phyloP scores from a whole-genome alignment of 2,888 invertebrate species.

The Drosophila meridionalis region DNA sequence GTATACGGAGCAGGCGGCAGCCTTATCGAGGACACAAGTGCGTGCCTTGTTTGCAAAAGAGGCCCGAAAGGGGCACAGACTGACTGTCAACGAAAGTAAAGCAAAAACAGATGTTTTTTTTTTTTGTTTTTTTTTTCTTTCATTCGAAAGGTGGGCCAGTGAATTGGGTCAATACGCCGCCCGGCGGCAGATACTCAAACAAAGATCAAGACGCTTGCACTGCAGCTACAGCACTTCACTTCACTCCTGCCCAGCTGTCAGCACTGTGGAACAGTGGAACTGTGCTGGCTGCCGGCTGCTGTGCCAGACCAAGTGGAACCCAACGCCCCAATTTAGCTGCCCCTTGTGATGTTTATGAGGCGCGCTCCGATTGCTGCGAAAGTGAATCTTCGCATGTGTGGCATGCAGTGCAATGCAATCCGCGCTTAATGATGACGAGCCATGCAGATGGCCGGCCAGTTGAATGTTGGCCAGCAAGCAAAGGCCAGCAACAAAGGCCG shows the following conservation, averaged over 20 bases:
- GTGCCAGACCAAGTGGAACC: slow-evolving; percentile 63
- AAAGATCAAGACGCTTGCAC: slow-evolving; percentile 27
- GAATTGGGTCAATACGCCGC: slow-evolving; percentile 75
- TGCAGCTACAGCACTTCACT: slow-evolving; percentile 45
- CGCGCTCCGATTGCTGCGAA: slow-evolving; percentile 59
- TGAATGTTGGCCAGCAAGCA: slow-evolving; percentile 11
- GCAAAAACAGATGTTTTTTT: slow-evolving; percentile 60
- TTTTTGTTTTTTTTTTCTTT: neutral
- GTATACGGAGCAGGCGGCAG: slow-evolving; percentile 34
- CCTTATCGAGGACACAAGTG: slow-evolving; percentile 76
- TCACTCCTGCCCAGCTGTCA: slow-evolving; percentile 62
- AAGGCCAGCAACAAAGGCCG: slow-evolving; percentile 50
- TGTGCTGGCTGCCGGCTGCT: slow-evolving; percentile 7
- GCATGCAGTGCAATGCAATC: slow-evolving; percentile 59
- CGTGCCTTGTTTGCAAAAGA: slow-evolving; percentile 70
- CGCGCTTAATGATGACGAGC: slow-evolving; percentile 74
- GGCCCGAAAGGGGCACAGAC: slow-evolving; percentile 45
- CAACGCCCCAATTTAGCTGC: slow-evolving; percentile 70
- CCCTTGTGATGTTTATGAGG: slow-evolving; percentile 56
- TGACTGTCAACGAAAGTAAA: slow-evolving; percentile 80
- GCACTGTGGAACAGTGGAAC: slow-evolving; percentile 45
- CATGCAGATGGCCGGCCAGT: slow-evolving; percentile 51
- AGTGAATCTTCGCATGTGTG: slow-evolving; percentile 68
- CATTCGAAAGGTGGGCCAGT: slow-evolving; percentile 57
- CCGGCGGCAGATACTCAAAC: slow-evolving; percentile 52